A percentile compares a stretch with the other conserved stretches of the same genome.
These are phyloP conservation scores for Keiferia lycopersicella DNA, from an alignment of 2,888 invertebrate species.

Conservation along the genomic window DNA sequence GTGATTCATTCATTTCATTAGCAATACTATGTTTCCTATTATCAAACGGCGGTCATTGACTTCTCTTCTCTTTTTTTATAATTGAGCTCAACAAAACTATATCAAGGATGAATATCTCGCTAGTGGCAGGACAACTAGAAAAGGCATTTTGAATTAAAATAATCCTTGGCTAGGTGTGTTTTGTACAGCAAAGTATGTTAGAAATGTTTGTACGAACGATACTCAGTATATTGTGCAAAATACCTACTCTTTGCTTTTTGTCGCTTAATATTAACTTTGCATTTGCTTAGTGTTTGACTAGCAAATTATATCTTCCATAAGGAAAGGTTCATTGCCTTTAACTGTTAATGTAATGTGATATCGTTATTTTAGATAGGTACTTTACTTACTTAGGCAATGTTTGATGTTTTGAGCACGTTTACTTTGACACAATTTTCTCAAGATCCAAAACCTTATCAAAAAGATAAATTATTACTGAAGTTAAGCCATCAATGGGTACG, in stretches of 20 bases:
- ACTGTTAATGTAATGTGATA: slow-evolving; percentile 10
- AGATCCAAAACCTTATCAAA: background rate
- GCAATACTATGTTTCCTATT: background rate
- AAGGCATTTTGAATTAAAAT: no score
- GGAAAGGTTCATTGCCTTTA: background rate
- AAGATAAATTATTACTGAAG: background rate
- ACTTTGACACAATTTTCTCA: background rate
- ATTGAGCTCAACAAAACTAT: background rate
- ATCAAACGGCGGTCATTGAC: background rate
- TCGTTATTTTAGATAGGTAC: slow-evolving; percentile 1
- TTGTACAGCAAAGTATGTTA: no score
- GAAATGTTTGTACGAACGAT: no score
- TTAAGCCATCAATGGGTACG: background rate
- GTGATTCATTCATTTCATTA: slow-evolving; percentile 1
- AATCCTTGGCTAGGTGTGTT: no score
- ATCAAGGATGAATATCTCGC: background rate
- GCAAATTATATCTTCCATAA: background rate
- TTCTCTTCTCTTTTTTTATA: background rate
- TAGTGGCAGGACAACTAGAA: no score
- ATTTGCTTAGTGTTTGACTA: background rate
- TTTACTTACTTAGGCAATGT: background rate
- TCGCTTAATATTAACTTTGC: background rate
- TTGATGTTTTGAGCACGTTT: slow-evolving; percentile 8
- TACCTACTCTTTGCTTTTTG: no score
- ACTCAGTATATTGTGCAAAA: no score